A percentile compares a stretch with the other conserved stretches of the same genome.
phyloP scores from a whole-genome alignment of 2,113 vertebrate species.

The Tyto alba region DNA sequence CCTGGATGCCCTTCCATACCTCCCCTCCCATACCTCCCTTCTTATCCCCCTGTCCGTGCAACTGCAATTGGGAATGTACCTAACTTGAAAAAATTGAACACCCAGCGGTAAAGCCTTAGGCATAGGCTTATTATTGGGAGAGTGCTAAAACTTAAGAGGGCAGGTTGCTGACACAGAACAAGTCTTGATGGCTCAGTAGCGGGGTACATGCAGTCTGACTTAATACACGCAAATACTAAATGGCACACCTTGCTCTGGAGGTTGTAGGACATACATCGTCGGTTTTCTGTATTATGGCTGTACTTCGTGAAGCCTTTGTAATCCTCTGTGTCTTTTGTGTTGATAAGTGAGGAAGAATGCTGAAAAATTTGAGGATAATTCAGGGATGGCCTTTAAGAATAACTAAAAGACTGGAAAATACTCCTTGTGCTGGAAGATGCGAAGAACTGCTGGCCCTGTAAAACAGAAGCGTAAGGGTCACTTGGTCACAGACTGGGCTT shows the following conservation, averaged over 20 bases:
- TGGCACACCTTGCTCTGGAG: neutral
- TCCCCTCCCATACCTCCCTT: too few relatives aligned
- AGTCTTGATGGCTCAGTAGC: neutral
- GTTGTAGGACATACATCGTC: neutral
- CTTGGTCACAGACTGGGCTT: neutral
- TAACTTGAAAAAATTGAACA: neutral
- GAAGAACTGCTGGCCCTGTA: neutral
- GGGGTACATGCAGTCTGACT: neutral
- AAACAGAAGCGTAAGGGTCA: neutral
- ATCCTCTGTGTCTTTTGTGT: neutral
- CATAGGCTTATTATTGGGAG: neutral
- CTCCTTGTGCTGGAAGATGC: accelerated
- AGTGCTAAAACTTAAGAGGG: neutral
- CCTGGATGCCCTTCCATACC: neutral
- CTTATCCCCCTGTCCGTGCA: too few relatives aligned
- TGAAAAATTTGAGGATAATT: neutral
- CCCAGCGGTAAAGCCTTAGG: neutral
- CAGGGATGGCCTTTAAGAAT: neutral
- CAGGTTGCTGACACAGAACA: neutral
- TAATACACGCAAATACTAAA: neutral
- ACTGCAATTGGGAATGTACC: neutral
- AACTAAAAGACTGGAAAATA: neutral
- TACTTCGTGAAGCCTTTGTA: neutral
- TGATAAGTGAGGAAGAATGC: neutral
- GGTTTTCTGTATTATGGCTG: neutral